phyloP scores from a whole-genome alignment of 2,888 invertebrate species.

The Drosophila paracracens region DNA sequence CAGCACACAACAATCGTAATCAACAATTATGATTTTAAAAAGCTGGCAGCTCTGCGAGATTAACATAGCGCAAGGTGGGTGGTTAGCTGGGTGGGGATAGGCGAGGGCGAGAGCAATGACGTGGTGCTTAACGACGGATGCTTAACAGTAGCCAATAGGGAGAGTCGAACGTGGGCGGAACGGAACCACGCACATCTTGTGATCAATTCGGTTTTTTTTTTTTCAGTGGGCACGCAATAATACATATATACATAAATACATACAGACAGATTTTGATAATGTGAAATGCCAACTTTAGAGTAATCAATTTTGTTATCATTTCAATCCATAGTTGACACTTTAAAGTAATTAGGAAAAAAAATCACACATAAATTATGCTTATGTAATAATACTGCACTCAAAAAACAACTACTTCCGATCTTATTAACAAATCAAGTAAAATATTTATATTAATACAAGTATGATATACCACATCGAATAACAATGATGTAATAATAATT shows the following conservation, averaged over 20 bases:
- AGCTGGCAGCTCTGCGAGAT: slow-evolving; percentile 31
- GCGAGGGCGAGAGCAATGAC: slow-evolving; percentile 27
- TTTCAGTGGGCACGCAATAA: slow-evolving; percentile 7
- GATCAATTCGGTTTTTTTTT: slow-evolving; percentile 20
- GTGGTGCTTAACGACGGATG: slow-evolving; percentile 27
- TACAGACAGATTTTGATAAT: background rate
- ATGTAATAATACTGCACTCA: background rate
- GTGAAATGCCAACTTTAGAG: slow-evolving; percentile 5
- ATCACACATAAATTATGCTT: background rate
- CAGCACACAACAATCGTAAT: slow-evolving; percentile 37
- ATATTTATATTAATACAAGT: background rate
- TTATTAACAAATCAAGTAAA: background rate
- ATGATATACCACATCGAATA: background rate
- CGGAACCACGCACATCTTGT: slow-evolving; percentile 39
- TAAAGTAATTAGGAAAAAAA: background rate
- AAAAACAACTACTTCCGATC: background rate
- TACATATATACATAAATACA: background rate
- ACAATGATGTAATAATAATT: slow-evolving; percentile 7
- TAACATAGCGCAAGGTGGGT: slow-evolving; percentile 23
- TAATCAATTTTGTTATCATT: slow-evolving; percentile 8
- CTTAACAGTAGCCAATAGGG: slow-evolving; percentile 1
- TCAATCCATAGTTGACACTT: slow-evolving; percentile 3
- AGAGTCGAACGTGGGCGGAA: slow-evolving; percentile 1
- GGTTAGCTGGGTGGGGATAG: background rate
- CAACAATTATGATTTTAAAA: slow-evolving; percentile 45